These are phyloP conservation scores for Tyrannus savana DNA, from an alignment of 2,113 vertebrate species.

Conservation along the genomic window DNA sequence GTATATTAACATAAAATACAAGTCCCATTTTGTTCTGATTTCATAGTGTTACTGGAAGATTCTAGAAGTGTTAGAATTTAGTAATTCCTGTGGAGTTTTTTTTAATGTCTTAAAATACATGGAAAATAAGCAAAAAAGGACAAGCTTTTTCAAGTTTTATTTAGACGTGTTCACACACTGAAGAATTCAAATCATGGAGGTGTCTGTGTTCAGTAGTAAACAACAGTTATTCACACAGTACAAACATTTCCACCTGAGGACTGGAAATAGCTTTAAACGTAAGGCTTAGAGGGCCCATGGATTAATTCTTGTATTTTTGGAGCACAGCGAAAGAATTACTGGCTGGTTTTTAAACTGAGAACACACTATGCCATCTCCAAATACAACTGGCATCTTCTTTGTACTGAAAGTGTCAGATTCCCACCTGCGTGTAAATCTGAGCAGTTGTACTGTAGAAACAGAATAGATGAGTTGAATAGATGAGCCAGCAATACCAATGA, in stretches of 20 bases:
- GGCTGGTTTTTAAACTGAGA: background rate
- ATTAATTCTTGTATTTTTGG: background rate
- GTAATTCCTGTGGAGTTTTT: background rate
- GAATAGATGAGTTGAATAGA: background rate
- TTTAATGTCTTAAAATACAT: background rate
- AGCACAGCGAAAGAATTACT: background rate
- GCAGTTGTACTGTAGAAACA: background rate
- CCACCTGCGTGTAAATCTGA: background rate
- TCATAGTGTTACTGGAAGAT: background rate
- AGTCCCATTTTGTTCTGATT: background rate
- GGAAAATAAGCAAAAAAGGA: background rate
- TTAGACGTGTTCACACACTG: background rate
- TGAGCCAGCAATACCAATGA: background rate
- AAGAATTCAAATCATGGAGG: background rate
- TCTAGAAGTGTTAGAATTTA: background rate
- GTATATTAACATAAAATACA: background rate
- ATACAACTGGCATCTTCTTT: background rate
- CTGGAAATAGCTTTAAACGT: background rate
- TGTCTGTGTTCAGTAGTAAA: background rate
- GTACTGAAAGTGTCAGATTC: background rate
- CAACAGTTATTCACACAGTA: background rate
- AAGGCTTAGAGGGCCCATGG: background rate
- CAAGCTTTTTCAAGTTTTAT: background rate
- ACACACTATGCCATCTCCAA: background rate
- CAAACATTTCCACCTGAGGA: background rate